Conservation (phyloP, 2,888 invertebrate genomes). For the Lottia scabra region DNA sequence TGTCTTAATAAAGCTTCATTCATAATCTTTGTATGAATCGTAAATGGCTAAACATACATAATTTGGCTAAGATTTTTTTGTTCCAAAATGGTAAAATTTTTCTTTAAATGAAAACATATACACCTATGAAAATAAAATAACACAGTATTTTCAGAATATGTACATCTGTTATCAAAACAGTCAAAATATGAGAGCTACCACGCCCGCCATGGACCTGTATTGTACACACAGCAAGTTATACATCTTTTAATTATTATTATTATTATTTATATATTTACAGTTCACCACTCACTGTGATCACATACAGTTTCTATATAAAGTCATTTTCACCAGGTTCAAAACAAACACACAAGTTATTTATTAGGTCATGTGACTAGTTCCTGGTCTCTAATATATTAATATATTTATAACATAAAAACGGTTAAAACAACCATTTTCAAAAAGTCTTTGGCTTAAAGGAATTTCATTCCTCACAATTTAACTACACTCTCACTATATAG, state of each 20-base stretch:
- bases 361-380: neutral
- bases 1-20: constrained; percentile 18
- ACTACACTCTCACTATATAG: neutral
- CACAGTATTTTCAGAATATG: constrained; percentile 4
- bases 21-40: neutral
- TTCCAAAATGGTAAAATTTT: neutral
- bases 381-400: neutral
- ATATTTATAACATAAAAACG: neutral
- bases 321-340: neutral
- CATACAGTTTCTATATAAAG: constrained; percentile 2
- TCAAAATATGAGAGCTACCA: neutral
- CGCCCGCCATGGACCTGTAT: neutral
- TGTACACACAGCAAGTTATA: neutral
- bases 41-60: constrained; percentile 4
- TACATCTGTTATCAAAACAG: neutral
- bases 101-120: constrained; percentile 1
- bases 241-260: no score
- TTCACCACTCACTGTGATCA: neutral
- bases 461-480: neutral
- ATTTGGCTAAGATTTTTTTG: constrained; percentile 7
- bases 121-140: constrained; percentile 7
- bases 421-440: neutral
- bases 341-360: neutral
- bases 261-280: neutral
- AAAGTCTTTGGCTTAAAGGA: constrained; percentile 6